phyloP scores from a whole-genome alignment of 2,888 invertebrate species.

The Zhengitettix transpicula region DNA sequence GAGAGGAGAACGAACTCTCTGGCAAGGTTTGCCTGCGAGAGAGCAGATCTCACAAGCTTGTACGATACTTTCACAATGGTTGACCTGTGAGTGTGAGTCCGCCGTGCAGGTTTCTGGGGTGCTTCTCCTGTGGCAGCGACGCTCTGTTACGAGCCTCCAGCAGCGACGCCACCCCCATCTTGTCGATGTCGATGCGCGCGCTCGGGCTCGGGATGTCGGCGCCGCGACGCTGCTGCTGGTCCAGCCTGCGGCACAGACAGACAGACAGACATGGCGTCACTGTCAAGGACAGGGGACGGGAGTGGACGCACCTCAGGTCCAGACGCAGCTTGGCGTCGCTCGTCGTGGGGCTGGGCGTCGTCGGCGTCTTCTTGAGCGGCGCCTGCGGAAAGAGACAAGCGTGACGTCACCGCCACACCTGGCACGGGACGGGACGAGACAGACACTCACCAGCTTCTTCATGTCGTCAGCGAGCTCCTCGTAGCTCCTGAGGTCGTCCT shows the following conservation, averaged over 20 bases:
- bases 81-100: conserved; percentile 23
- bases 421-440: background rate
- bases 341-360: background rate
- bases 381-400: conserved; percentile 4
- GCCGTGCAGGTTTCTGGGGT: conserved; percentile 19
- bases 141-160: background rate
- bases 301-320: background rate
- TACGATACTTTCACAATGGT: background rate
- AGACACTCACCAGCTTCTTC: conserved; percentile 8
- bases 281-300: too few species aligned
- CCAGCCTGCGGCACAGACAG: too few species aligned
- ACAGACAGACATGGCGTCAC: too few species aligned
- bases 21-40: too few species aligned
- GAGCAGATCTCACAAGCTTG: too few species aligned
- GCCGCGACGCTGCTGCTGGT: too few species aligned
- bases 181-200: conserved; percentile 25
- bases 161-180: conserved; percentile 15
- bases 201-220: too few species aligned
- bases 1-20: too few species aligned
- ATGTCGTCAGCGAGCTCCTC: too few species aligned
- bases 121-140: conserved; percentile 21
- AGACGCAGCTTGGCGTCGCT: background rate
- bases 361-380: conserved; percentile 10
- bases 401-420: background rate
- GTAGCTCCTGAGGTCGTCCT: conserved; percentile 22